These are phyloP conservation scores for Panulirus ornatus DNA, from an alignment of 1,140 invertebrate species.

Conservation along the genomic window DNA sequence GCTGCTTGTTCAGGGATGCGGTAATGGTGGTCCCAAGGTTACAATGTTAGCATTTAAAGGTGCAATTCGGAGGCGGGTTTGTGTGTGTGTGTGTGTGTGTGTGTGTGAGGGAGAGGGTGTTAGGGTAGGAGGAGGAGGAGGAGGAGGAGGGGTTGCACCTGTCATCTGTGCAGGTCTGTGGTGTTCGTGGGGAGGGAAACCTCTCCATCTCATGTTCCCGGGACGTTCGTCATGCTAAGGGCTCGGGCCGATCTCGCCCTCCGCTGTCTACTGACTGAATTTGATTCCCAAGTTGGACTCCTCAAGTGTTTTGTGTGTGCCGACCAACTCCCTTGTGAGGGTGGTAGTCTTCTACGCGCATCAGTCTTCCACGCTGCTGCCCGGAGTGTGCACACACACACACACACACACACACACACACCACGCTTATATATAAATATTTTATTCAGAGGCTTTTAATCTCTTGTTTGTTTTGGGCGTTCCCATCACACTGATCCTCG, in stretches of 20 bases:
- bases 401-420: no score
- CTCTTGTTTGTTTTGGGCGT: background rate
- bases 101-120: no score
- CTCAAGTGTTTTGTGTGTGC: no score
- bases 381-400: background rate
- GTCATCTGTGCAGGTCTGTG: background rate
- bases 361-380: slow-evolving; percentile 2
- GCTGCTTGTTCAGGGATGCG: background rate
- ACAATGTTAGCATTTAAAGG: background rate
- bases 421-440: background rate
- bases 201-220: no score
- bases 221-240: background rate
- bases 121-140: background rate
- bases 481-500: background rate
- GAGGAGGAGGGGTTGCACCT: background rate
- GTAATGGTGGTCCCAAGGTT: background rate
- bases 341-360: background rate
- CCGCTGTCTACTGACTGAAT: background rate
- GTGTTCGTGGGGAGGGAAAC: background rate
- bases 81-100: no score
- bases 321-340: background rate
- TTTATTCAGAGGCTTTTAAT: background rate
- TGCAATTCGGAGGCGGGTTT: no score
- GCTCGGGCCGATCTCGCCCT: background rate
- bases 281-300: slow-evolving; percentile 4